A percentile compares a stretch with the other conserved stretches of the same genome.
These are phyloP conservation scores for Radopholus similis DNA, from an alignment of 1,140 invertebrate genomes.

Conservation along the genomic window DNA sequence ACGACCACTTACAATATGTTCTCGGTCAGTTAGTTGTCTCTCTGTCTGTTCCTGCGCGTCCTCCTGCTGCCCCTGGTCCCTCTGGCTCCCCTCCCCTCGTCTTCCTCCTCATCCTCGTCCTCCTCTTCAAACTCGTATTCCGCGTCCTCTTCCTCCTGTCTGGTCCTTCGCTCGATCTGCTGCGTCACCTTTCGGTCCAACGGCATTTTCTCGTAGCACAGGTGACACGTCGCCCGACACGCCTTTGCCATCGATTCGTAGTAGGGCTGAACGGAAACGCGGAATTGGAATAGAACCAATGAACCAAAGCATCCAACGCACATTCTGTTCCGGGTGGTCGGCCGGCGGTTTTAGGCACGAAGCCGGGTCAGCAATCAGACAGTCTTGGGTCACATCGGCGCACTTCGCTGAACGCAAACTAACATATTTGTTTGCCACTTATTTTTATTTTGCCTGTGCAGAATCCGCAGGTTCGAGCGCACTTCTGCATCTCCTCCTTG, in stretches of 20 bases:
- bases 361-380: neutral
- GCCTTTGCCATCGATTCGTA: conserved; percentile 7
- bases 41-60: neutral
- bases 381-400: conserved; percentile 10
- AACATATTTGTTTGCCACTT: neutral
- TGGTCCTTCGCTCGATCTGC: neutral
- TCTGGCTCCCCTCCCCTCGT: neutral
- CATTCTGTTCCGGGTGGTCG: conserved; percentile 10
- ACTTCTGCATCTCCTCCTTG: conserved; percentile 13
- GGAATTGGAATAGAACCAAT: no score
- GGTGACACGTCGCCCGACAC: conserved; percentile 5
- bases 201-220: conserved; percentile 1
- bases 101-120: neutral
- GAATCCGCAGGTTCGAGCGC: conserved; percentile 11
- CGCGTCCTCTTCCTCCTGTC: neutral
- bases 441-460: conserved; percentile 3
- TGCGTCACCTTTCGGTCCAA: neutral
- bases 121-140: neutral
- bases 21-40: neutral
- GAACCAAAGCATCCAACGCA: neutral
- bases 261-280: neutral
- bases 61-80: no score
- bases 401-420: conserved; percentile 7
- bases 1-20: no score
- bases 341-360: neutral